Base-by-base conservation (phyloP, 30 jellyfish, hydroid and myxozoan species). In the Phacellophora camtschatica region DNA sequence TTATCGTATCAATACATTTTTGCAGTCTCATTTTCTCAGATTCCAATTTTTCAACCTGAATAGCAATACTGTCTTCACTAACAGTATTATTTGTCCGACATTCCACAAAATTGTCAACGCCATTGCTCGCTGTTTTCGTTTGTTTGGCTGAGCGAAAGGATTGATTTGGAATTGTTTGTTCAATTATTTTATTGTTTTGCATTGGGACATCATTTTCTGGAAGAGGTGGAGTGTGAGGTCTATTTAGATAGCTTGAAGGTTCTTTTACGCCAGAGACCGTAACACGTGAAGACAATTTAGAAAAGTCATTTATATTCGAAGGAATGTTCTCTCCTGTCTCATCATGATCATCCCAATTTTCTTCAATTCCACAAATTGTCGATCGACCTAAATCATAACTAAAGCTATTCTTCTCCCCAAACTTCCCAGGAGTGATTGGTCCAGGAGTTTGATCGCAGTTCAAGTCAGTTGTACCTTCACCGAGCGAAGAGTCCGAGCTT, bases 171-270 rank as follows among this genome's bases (percentile, higher is more conserved):
- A n/a, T n/a, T n/a, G n/a, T n/a, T n/a, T n/a, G n/a, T n/a, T n/a
- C n/a, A n/a, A n/a, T n/a, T n/a, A n/a, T n/a, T n/a, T n/a, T n/a
- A n/a, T n/a, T n/a, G n/a, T n/a, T n/a, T n/a, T n/a, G n/a, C n/a
- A n/a, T n/a, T n/a, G n/a, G 61, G 20, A 10, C 61, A 23, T 23
- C 5, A 11, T 8, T 13, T 11, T 28, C 62, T 2, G 79, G 65
- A 7, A 66, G 28, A 18, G 81, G 81, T 10, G 81, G 81, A 3
- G 81, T 66, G 81, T 37, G 33, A 15, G 81, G 81, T 36, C 81
- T 66, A 66, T n/a, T n/a, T n/a, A n/a, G n/a, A n/a, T n/a, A n/a
- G n/a, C n/a, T n/a, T n/a, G n/a, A n/a, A n/a, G n/a, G n/a, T n/a
- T n/a, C n/a, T n/a, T n/a, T n/a, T n/a, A n/a, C n/a, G n/a, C n/a